These are phyloP conservation scores for Scaptomyza pallida DNA, from an alignment of 1,140 invertebrate species.

Conservation along the genomic window DNA sequence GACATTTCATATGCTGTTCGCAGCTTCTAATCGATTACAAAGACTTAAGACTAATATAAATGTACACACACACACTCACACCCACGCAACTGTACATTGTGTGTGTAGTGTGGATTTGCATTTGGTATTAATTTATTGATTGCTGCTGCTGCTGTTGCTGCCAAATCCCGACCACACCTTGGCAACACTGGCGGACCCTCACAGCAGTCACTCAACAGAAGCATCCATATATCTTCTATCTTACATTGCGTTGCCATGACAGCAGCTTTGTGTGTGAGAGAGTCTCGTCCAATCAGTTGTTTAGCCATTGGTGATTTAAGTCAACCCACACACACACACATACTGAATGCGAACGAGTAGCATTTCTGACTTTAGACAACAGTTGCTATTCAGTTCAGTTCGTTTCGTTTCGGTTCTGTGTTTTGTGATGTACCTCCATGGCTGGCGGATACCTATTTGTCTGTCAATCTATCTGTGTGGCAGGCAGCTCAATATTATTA, in stretches of 20 bases:
- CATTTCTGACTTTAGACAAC: conserved; percentile 24
- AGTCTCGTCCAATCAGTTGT: conserved; percentile 49
- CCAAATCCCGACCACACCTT: conserved; percentile 56
- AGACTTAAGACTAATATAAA: conserved; percentile 42
- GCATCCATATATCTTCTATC: conserved; percentile 63
- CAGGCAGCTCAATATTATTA: conserved; percentile 71
- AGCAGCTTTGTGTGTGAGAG: conserved; percentile 21
- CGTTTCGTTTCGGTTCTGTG: not conserved
- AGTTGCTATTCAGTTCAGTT: not conserved
- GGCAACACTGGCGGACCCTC: conserved; percentile 61
- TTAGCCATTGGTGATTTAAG: conserved; percentile 78
- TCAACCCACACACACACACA: conserved; percentile 35
- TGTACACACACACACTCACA: not conserved
- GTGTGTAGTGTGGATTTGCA: conserved; percentile 45
- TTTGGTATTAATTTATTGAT: conserved; percentile 65
- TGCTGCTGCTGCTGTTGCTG: no score
- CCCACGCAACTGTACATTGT: conserved; percentile 25
- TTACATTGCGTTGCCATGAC: conserved; percentile 67
- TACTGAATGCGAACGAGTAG: no score
- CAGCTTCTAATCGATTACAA: conserved; percentile 16
- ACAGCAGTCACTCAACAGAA: conserved; percentile 59
- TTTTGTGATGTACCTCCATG: conserved; percentile 3
- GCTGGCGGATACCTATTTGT: conserved; percentile 11
- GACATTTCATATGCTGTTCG: no score
- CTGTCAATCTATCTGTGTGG: conserved; percentile 39